phyloP scores from a whole-genome alignment of 2,113 vertebrate species.

The Cygnus atratus region DNA sequence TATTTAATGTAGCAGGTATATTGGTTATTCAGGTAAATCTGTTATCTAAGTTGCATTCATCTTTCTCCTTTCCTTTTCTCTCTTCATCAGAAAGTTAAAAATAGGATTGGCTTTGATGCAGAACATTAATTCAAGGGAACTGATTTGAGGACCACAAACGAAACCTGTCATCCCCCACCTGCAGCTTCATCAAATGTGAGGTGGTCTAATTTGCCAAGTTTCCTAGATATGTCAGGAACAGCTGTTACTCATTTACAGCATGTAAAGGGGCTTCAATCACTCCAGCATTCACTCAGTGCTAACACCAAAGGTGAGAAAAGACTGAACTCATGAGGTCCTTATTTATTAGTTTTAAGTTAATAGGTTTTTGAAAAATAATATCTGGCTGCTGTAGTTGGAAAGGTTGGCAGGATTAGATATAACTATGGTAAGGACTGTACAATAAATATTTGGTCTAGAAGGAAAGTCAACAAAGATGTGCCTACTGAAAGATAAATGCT shows the following conservation, averaged over 20 bases:
- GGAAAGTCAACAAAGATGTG: conserved; percentile 64
- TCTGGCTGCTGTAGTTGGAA: conserved; percentile 7
- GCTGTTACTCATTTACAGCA: neutral
- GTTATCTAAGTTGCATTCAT: neutral
- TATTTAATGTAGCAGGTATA: neutral
- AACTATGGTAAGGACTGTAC: neutral
- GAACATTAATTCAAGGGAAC: neutral
- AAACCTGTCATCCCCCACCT: conserved; percentile 17
- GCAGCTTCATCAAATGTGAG: neutral
- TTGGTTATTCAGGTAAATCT: conserved; percentile 15
- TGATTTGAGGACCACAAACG: conserved; percentile 19
- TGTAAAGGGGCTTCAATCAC: conserved; percentile 1
- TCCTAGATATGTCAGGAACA: neutral
- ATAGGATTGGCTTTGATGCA: neutral
- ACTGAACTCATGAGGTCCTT: neutral
- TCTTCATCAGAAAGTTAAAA: conserved; percentile 35
- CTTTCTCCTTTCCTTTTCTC: neutral
- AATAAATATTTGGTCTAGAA: conserved; percentile 68
- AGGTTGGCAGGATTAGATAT: neutral
- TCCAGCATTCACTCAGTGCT: neutral
- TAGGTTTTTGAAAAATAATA: conserved; percentile 49
- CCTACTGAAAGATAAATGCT: conserved; percentile 35
- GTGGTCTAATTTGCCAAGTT: conserved; percentile 31
- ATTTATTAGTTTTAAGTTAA: conserved; percentile 6
- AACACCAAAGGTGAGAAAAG: neutral